Percentiles rank a stretch among this genome's conserved stretches.
Conservation (phyloP, 2,113 vertebrate genomes). For the Aptenodytes patagonicus region DNA sequence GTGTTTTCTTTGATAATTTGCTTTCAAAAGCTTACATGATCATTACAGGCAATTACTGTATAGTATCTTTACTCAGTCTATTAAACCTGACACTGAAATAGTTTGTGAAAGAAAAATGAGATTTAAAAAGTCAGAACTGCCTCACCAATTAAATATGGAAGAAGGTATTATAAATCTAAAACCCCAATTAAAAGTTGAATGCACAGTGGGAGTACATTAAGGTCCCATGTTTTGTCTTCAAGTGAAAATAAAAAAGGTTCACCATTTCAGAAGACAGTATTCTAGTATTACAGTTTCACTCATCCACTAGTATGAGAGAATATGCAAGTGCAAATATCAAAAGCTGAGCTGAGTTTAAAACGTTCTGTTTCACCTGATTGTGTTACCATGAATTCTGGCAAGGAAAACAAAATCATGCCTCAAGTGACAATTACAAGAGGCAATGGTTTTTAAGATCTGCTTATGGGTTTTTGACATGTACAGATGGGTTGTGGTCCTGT, state of each 20-base stretch:
- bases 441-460: not conserved
- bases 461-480: not conserved
- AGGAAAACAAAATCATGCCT: not conserved
- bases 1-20: not conserved
- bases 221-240: not conserved
- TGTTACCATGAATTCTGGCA: not conserved
- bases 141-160: not conserved
- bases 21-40: not conserved
- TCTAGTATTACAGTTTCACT: not conserved
- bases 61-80: not conserved
- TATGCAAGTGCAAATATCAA: not conserved
- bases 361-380: not conserved
- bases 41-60: constrained; percentile 42
- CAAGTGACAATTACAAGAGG: not conserved
- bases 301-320: not conserved
- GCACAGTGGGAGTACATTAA: not conserved
- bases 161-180: not conserved
- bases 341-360: not conserved
- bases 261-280: not conserved
- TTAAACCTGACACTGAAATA: constrained; percentile 32
- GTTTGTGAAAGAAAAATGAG: not conserved
- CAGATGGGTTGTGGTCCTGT: not conserved
- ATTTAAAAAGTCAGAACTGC: not conserved
- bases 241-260: not conserved
- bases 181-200: constrained; percentile 5